A percentile compares a stretch with the other conserved stretches of the same genome.
Conservation (phyloP, 2,888 invertebrate species). For the Parthenolecanium corni region DNA sequence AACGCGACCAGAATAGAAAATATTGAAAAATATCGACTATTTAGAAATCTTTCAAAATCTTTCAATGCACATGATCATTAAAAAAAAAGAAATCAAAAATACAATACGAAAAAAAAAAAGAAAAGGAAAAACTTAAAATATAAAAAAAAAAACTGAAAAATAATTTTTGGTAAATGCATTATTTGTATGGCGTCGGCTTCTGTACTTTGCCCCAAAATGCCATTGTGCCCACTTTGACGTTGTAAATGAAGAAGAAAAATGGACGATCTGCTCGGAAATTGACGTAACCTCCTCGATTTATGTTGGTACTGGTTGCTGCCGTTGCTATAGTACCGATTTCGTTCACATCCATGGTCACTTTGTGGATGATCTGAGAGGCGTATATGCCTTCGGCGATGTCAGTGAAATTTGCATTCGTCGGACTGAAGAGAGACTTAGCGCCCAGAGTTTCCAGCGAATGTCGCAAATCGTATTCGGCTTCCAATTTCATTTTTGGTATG, state of each 20-base stretch:
- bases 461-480: slow-evolving; percentile 47
- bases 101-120: neutral
- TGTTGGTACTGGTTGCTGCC: slow-evolving; percentile 39
- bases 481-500: slow-evolving; percentile 60
- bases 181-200: slow-evolving; percentile 29
- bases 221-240: slow-evolving; percentile 39
- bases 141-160: slow-evolving; percentile 24
- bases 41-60: neutral
- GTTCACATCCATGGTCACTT: slow-evolving; percentile 41
- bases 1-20: neutral
- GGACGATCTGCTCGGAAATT: slow-evolving; percentile 40
- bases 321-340: slow-evolving; percentile 45
- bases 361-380: slow-evolving; percentile 40
- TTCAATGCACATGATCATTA: no score
- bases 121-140: neutral
- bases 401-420: slow-evolving; percentile 49
- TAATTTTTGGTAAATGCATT: neutral
- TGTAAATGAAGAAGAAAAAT: slow-evolving; percentile 42
- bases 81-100: neutral
- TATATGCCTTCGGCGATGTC: slow-evolving; percentile 32
- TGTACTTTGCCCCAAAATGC: slow-evolving; percentile 41
- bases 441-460: slow-evolving; percentile 48
- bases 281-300: slow-evolving; percentile 39
- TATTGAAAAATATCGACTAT: neutral
- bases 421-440: slow-evolving; percentile 51